phyloP scores from a whole-genome alignment of 2,888 invertebrate genomes.

The Agrochola macilenta region DNA sequence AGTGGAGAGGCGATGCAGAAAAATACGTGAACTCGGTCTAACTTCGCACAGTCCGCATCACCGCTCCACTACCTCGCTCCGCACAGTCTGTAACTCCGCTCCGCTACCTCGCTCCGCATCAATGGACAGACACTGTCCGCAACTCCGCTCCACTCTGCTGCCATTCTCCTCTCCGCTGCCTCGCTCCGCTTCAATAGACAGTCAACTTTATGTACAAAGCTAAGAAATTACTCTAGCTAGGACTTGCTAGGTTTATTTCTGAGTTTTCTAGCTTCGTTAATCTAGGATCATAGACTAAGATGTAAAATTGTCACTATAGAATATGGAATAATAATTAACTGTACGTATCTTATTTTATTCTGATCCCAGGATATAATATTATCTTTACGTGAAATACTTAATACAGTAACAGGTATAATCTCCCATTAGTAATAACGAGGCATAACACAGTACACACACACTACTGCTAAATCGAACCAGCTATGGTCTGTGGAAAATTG shows the following conservation, averaged over 20 bases:
- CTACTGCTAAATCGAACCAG: conserved; percentile 1
- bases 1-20: too few relatives aligned
- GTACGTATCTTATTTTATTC: not conserved
- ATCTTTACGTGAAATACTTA: not conserved
- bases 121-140: too few relatives aligned
- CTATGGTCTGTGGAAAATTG: conserved; percentile 2
- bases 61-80: too few relatives aligned
- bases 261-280: not conserved
- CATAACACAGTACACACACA: not conserved
- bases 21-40: too few relatives aligned
- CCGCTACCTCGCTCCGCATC: too few relatives aligned
- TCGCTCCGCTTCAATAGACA: too few relatives aligned
- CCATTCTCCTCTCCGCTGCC: too few relatives aligned
- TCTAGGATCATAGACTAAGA: not conserved
- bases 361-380: not conserved
- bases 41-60: too few relatives aligned
- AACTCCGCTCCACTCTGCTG: too few relatives aligned
- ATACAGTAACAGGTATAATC: not conserved
- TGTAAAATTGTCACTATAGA: not conserved
- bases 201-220: not conserved
- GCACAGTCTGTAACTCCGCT: too few relatives aligned
- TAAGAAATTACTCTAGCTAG: not conserved
- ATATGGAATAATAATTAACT: not conserved
- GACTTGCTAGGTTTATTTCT: too few relatives aligned
- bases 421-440: not conserved